Evolutionary conservation across 2,888 invertebrate genomes (phyloP).

Genomic region (Anoncus sp.): DNA sequence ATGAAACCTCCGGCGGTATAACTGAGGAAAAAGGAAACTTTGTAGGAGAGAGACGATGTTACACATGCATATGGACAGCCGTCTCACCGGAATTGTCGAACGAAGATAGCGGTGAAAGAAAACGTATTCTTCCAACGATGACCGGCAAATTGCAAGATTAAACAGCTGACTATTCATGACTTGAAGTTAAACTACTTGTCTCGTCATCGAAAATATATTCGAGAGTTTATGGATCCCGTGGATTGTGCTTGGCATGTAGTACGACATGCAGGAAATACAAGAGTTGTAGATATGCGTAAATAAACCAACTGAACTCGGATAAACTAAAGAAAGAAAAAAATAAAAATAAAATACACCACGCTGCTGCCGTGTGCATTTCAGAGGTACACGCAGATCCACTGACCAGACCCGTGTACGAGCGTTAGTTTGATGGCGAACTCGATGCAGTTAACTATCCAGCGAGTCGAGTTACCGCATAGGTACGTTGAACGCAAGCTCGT

Average conservation of each 20-base stretch:
- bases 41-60: not conserved
- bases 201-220: not conserved
- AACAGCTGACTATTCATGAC: slow-evolving; percentile 38
- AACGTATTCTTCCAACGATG: slow-evolving; percentile 19
- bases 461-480: slow-evolving; percentile 67
- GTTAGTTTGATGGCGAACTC: slow-evolving; percentile 56
- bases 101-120: slow-evolving; percentile 3
- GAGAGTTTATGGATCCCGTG: not conserved
- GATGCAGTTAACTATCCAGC: slow-evolving; percentile 72
- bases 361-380: slow-evolving; percentile 8
- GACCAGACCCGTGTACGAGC: slow-evolving; percentile 8
- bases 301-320: not conserved
- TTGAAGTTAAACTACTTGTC: too few species aligned
- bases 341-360: not conserved
- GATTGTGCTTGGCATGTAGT: not conserved
- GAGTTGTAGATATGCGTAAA: not conserved
- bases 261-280: not conserved
- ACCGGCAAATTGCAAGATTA: slow-evolving; percentile 29
- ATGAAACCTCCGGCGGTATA: not conserved
- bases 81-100: slow-evolving; percentile 2
- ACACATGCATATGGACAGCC: not conserved
- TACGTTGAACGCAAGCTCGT: slow-evolving; percentile 68
- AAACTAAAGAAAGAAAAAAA: not conserved
- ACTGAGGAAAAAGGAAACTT: not conserved
- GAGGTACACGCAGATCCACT: slow-evolving; percentile 3